phyloP scores from a whole-genome alignment of 2,888 invertebrate species.

The Brachyopa scutellaris region DNA sequence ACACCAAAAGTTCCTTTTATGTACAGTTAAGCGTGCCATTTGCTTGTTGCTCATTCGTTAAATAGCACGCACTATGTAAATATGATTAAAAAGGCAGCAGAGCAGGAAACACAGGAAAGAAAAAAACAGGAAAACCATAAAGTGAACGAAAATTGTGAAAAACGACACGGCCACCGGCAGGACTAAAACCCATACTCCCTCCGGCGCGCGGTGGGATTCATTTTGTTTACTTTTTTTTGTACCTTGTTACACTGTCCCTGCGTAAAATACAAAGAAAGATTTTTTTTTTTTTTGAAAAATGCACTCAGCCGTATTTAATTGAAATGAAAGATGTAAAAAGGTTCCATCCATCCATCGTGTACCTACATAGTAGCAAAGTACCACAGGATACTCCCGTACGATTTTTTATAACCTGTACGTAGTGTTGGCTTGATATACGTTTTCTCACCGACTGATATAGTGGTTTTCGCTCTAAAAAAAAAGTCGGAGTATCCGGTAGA shows the following conservation, averaged over 20 bases:
- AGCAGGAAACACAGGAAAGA: too few species aligned
- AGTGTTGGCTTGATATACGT: not conserved
- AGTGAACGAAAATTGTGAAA: not conserved
- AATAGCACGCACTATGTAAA: conserved; percentile 17
- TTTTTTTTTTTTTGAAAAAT: conserved; percentile 18
- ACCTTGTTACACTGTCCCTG: too few species aligned
- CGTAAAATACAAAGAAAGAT: not conserved
- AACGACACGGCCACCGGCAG: not conserved
- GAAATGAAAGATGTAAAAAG: conserved; percentile 28
- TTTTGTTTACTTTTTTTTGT: not conserved
- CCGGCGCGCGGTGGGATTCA: too few species aligned
- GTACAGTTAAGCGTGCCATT: not conserved
- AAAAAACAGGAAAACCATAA: not conserved
- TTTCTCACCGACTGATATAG: not conserved
- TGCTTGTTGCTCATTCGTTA: not conserved
- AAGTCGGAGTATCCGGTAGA: not conserved
- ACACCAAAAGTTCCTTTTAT: not conserved
- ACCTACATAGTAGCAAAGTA: not conserved
- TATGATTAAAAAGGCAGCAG: conserved; percentile 4
- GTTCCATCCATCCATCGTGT: conserved; percentile 3
- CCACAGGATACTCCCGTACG: not conserved
- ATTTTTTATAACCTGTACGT: not conserved
- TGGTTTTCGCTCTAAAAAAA: too few species aligned
- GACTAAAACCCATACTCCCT: not conserved
- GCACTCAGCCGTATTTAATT: conserved; percentile 32